A percentile compares a stretch with the other conserved stretches of the same genome.
Conservation (phyloP, 2,113 vertebrate genomes). For the Melanostigma gelatinosum region DNA sequence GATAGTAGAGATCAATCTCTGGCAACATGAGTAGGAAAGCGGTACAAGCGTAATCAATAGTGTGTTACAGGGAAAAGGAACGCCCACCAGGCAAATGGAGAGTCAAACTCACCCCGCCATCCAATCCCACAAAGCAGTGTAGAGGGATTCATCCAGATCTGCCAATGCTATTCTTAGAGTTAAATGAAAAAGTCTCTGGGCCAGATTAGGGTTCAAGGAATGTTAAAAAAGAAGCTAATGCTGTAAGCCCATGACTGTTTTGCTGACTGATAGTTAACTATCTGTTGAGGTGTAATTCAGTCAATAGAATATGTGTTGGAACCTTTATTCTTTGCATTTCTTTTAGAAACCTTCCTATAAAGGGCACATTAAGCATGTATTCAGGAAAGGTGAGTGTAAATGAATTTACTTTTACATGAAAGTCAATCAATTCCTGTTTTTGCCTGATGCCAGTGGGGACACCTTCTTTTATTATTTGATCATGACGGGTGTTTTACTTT, state of each 20-base stretch:
- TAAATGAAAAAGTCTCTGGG: conserved; percentile 58
- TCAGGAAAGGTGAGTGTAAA: neutral
- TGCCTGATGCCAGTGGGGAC: neutral
- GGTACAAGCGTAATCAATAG: conserved; percentile 27
- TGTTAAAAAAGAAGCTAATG: conserved; percentile 29
- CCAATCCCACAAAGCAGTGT: conserved; percentile 57
- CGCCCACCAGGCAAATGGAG: conserved; percentile 17
- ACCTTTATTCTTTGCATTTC: neutral
- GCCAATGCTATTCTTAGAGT: conserved; percentile 68
- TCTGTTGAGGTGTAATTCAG: neutral
- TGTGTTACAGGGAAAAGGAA: conserved; percentile 22
- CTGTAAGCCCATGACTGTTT: conserved; percentile 16
- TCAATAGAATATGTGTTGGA: neutral
- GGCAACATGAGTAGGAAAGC: conserved; percentile 46
- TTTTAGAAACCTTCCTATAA: neutral
- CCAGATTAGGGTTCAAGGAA: conserved; percentile 46
- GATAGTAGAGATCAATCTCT: conserved; percentile 38
- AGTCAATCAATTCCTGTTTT: neutral
- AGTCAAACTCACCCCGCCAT: conserved; percentile 15
- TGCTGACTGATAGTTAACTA: neutral
- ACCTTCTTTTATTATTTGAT: neutral
- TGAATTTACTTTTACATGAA: neutral
- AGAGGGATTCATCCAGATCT: conserved; percentile 71
- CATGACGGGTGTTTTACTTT: neutral
- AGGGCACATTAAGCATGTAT: neutral